Percentiles rank a stretch among this genome's conserved stretches.
Evolutionary conservation across 2,797 vertebrate species (phyloP).

Genomic region (Otus scops): DNA sequence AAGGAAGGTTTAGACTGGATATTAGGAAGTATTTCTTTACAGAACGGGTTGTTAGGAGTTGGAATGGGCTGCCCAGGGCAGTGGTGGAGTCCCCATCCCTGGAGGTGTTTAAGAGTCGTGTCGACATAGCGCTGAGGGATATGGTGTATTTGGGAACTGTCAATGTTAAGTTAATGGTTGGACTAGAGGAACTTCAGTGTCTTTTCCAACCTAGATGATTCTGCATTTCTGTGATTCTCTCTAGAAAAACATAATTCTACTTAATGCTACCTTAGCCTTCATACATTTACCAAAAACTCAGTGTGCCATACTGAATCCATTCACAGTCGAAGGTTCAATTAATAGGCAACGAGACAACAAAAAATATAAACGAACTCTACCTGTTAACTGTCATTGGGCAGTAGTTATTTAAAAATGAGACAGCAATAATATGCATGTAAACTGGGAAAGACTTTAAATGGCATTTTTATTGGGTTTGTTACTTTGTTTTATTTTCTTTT

Average conservation of each 20-base stretch:
- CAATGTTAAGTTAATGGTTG: no score
- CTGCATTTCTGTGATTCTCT: background rate
- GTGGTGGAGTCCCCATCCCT: no score
- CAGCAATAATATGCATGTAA: background rate
- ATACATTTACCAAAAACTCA: background rate
- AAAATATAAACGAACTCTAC: background rate
- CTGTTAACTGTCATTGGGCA: background rate
- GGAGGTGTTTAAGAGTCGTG: no score
- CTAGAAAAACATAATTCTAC: background rate
- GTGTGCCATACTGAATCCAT: background rate
- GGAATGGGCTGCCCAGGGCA: no score
- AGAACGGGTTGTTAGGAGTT: no score
- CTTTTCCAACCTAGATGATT: no score
- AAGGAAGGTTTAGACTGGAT: no score
- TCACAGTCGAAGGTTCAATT: background rate
- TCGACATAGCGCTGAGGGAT: no score
- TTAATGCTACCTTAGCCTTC: background rate
- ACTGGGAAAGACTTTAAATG: background rate
- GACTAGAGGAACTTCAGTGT: no score
- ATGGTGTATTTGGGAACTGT: no score
- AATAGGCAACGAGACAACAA: background rate
- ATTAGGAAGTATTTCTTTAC: no score
- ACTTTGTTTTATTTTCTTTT: background rate
- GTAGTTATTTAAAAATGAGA: background rate
- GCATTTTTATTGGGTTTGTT: background rate